Evolutionary conservation across 1,140 invertebrate species (phyloP).

Genomic region (Drosophila pruinosa): DNA sequence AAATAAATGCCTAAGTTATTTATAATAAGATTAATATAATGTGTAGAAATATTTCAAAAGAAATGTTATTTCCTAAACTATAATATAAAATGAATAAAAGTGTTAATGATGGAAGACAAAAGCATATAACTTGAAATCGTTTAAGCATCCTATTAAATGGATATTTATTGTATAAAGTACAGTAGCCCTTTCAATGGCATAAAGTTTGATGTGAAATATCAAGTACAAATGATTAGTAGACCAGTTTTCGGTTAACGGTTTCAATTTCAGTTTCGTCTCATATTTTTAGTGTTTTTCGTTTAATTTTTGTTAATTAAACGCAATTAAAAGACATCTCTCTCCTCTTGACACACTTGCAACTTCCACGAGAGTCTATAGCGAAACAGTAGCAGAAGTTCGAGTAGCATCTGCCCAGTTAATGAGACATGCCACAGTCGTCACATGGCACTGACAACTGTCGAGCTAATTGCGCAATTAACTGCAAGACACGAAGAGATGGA

Average conservation of each 20-base stretch:
- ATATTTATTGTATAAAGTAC: no score
- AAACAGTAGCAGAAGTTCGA: not conserved
- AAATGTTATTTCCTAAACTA: no score
- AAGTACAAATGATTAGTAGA: not conserved
- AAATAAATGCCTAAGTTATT: no score
- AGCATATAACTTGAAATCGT: no score
- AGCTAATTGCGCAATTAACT: conserved; percentile 78
- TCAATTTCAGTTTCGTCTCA: not conserved
- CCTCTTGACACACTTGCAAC: conserved; percentile 24
- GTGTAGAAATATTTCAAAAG: no score
- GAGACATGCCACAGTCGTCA: conserved; percentile 71
- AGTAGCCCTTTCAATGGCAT: no score
- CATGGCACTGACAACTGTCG: conserved; percentile 63
- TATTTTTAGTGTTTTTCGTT: conserved; percentile 64
- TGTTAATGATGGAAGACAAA: no score
- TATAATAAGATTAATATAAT: no score
- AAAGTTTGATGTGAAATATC: no score
- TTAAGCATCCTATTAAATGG: no score
- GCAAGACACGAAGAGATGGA: conserved; percentile 18
- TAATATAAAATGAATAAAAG: no score
- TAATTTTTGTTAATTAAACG: conserved; percentile 76
- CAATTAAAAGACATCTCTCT: conserved; percentile 61
- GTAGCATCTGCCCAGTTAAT: conserved; percentile 56
- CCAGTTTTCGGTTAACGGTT: conserved; percentile 5
- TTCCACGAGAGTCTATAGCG: not conserved